These are phyloP conservation scores for Chamaetylas fuelleborni DNA, from an alignment of 2,113 vertebrate species.

Conservation along the genomic window DNA sequence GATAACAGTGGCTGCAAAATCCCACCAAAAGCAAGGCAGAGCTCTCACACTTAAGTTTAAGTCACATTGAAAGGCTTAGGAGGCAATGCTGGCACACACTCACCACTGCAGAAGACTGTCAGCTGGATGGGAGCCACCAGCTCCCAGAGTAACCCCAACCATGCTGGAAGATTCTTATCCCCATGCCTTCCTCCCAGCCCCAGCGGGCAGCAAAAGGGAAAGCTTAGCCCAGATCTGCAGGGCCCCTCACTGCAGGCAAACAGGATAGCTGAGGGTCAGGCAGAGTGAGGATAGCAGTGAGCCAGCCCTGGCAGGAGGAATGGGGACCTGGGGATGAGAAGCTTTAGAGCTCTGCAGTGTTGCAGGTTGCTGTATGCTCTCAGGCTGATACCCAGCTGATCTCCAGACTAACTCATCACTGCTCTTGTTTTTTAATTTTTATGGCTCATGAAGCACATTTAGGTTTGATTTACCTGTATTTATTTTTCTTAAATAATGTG, in stretches of 20 bases:
- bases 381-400: neutral
- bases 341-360: neutral
- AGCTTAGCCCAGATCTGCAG: neutral
- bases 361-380: neutral
- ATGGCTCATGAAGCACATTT: neutral
- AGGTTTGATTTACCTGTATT: neutral
- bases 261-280: neutral
- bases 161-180: neutral
- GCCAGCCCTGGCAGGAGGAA: neutral
- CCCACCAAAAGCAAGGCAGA: neutral
- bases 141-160: neutral
- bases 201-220: neutral
- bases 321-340: neutral
- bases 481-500: neutral
- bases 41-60: neutral
- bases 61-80: neutral
- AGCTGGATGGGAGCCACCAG: neutral
- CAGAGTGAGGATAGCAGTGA: neutral
- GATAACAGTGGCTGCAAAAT: neutral
- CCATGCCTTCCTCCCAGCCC: accelerated
- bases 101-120: neutral
- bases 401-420: neutral
- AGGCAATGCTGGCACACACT: neutral
- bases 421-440: neutral
- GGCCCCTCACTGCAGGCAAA: accelerated